These are phyloP conservation scores for Lucifuga dentata DNA, from an alignment of 2,113 vertebrate genomes.

Conservation along the genomic window DNA sequence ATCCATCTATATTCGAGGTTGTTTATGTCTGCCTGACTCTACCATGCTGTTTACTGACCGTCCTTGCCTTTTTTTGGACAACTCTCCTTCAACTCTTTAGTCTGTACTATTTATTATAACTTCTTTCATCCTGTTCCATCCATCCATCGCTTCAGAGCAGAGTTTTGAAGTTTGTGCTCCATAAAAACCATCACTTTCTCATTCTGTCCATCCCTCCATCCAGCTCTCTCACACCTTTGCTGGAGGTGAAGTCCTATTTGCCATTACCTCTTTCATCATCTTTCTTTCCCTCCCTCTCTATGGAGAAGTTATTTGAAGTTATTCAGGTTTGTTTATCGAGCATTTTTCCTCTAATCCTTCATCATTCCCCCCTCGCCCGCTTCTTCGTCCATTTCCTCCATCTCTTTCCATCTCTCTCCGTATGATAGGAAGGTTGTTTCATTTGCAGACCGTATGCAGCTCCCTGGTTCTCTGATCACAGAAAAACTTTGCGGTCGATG, in stretches of 20 bases:
- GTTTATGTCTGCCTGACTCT: conserved; percentile 49
- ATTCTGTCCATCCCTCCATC: conserved; percentile 34
- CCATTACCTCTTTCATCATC: conserved; percentile 11
- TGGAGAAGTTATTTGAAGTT: conserved; percentile 7
- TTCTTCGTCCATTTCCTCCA: conserved; percentile 2
- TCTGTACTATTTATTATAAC: conserved; percentile 31
- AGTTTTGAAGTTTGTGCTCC: conserved; percentile 22
- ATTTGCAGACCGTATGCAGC: conserved; percentile 19
- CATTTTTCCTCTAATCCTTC: conserved; percentile 10
- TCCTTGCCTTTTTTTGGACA: conserved; percentile 38
- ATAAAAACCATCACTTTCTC: conserved; percentile 13
- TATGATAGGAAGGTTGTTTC: conserved; percentile 16
- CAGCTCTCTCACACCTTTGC: conserved; percentile 43
- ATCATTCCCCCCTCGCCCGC: conserved; percentile 5
- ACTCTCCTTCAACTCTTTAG: conserved; percentile 60
- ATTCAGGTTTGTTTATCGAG: conserved; percentile 34
- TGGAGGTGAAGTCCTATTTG: conserved; percentile 7
- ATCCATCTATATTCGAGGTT: conserved; percentile 55
- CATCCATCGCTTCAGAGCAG: conserved; percentile 17
- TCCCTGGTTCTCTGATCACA: conserved; percentile 23
- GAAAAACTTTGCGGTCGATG: conserved; percentile 18
- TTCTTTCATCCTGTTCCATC: conserved; percentile 35
- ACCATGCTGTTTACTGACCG: conserved; percentile 54
- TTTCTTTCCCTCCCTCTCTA: neutral
- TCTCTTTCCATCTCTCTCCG: neutral